Percentiles rank a stretch among this genome's conserved stretches.
These are phyloP conservation scores for Cheilosia urbana DNA, from an alignment of 2,888 invertebrate species.

Conservation along the genomic window DNA sequence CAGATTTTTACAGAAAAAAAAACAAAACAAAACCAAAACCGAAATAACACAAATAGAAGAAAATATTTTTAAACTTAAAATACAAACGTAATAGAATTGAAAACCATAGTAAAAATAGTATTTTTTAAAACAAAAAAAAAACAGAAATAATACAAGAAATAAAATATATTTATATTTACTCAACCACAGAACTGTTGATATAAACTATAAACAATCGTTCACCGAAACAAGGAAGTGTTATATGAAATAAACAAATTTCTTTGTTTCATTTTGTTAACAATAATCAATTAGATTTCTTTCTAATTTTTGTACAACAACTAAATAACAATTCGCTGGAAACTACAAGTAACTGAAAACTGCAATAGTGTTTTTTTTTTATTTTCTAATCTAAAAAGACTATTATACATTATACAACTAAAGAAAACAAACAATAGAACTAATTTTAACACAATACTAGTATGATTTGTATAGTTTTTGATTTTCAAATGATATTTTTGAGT, in stretches of 20 bases:
- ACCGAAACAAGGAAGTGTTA: conserved; percentile 74
- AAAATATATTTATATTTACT: conserved; percentile 75
- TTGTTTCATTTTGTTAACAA: conserved; percentile 30
- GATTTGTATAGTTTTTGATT: conserved; percentile 49
- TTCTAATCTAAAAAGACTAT: conserved; percentile 64
- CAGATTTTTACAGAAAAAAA: conserved; percentile 72
- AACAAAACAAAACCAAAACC: conserved; percentile 60
- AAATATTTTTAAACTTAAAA: conserved; percentile 68
- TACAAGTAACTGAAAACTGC: conserved; percentile 74
- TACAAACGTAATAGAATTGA: conserved; percentile 73
- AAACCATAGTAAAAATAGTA: conserved; percentile 72
- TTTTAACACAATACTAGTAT: conserved; percentile 52
- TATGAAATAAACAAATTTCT: conserved; percentile 49
- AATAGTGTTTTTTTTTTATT: conserved; percentile 67
- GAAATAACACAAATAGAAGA: conserved; percentile 66
- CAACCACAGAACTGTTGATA: conserved; percentile 74
- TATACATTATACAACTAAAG: conserved; percentile 64
- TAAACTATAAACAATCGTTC: conserved; percentile 76
- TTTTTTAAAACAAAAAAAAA: conserved; percentile 66
- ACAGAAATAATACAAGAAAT: conserved; percentile 43
- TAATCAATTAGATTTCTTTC: conserved; percentile 40
- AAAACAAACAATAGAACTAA: conserved; percentile 69
- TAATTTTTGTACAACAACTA: conserved; percentile 47
- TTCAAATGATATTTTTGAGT: conserved; percentile 79
- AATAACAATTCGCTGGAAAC: conserved; percentile 68